Base-by-base conservation (phyloP, 2,797 vertebrate species). In the Monodelphis domestica region DNA sequence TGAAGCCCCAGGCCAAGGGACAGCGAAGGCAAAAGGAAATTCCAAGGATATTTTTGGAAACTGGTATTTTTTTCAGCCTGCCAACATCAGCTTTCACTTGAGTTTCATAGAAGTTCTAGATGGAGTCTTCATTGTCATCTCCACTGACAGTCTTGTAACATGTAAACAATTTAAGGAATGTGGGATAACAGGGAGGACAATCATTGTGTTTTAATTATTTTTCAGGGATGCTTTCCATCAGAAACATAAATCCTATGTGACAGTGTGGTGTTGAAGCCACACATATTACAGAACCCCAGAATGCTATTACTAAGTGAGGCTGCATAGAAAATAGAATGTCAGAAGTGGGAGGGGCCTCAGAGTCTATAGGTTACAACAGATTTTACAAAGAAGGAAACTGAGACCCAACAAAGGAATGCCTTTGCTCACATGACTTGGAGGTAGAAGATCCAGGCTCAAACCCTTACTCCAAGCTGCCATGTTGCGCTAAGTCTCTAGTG, bases 1-100 rank as follows among this genome's bases (percentile, higher is more conserved):
- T 93, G 7, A 21, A 97, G 97, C 97, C 95, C 0, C 4, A 92
- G 94, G 95, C 97, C 97, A 97, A 89, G 95, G 93, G 91, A 78
- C 91, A 96, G 91, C 92, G 94, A 92, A 21, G 89, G 91, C 84
- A 93, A 54, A 12, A 38, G 94, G 96, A 2, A 14, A 24, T 94
- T 96, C 92, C 89, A 91, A 93, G 51, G 59, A 0, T 97, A 63
- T 96, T 97, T 97, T 97, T 91, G 90, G 90, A 94, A 96, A 96
- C 57, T 63, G 89, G 33, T 70, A 0, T 95, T 95, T 96, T 54
- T 97, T 91, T 91, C 89, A 89, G 57, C 30, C 54, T 91, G 17
- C 30, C 91, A 92, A 87, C 87, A 94, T 92, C 33, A 56, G 54
- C 5, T 94, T 97, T 95, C 59, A 91, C 95, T 96, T 96, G 24